Percentiles rank a stretch among this genome's conserved stretches.
These are phyloP conservation scores for Pogoniulus pusillus DNA, from an alignment of 2,797 vertebrate genomes.

Conservation along the genomic window DNA sequence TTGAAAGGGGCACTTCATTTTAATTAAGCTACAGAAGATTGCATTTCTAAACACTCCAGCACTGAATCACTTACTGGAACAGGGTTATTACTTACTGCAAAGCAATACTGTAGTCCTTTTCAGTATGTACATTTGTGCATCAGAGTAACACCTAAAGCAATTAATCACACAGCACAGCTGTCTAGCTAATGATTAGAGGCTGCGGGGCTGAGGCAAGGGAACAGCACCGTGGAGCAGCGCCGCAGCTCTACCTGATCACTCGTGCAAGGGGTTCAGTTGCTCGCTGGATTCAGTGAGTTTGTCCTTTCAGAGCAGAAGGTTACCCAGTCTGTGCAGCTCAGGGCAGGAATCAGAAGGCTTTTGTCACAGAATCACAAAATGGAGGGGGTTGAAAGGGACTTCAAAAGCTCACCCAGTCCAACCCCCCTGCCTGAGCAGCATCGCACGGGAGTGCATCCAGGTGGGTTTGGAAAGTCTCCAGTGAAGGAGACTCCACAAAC, in stretches of 20 bases:
- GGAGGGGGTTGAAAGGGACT: too few species aligned
- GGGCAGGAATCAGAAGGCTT: not conserved
- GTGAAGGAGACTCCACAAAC: too few species aligned
- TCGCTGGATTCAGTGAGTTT: not conserved
- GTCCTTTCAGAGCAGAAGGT: not conserved
- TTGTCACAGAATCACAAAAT: not conserved
- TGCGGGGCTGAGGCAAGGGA: not conserved
- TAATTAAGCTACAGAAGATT: slow-evolving; percentile 69
- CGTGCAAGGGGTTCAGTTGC: not conserved
- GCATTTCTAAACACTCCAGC: slow-evolving; percentile 56
- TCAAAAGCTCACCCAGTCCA: too few species aligned
- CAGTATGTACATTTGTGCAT: slow-evolving; percentile 60
- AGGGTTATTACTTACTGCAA: slow-evolving; percentile 63
- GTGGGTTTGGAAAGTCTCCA: too few species aligned
- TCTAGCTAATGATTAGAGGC: slow-evolving; percentile 46
- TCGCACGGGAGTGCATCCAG: too few species aligned
- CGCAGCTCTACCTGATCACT: not conserved
- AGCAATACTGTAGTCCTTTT: slow-evolving; percentile 66
- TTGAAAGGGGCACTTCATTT: slow-evolving; percentile 62
- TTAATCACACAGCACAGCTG: slow-evolving; percentile 59
- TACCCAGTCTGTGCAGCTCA: not conserved
- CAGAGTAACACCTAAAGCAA: slow-evolving; percentile 68
- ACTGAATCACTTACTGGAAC: slow-evolving; percentile 66
- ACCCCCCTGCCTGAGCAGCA: too few species aligned
- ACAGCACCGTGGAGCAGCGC: not conserved